A percentile compares a stretch with the other conserved stretches of the same genome.
Conservation (phyloP, 2,888 invertebrate genomes). For the Cheiracanthium punctorium region DNA sequence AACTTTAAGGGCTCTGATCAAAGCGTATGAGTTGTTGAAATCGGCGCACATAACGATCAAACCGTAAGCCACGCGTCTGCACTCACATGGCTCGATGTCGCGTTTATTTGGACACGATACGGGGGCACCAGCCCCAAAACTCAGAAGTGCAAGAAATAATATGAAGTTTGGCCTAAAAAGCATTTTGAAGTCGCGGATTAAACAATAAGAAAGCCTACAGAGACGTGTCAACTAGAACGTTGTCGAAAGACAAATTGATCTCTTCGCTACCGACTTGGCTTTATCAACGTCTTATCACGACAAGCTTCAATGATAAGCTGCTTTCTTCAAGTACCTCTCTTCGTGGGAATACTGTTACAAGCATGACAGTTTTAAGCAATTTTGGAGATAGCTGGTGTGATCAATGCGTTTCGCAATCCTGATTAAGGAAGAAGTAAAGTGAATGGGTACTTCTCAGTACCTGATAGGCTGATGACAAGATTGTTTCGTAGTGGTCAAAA, state of each 20-base stretch:
- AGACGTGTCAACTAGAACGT: neutral
- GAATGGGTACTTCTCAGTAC: neutral
- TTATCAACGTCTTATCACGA: neutral
- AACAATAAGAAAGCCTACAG: neutral
- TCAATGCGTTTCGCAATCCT: slow-evolving; percentile 23
- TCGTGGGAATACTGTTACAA: neutral
- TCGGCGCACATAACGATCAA: slow-evolving; percentile 34
- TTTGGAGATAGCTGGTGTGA: neutral
- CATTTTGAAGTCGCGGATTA: neutral
- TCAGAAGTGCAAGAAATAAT: neutral
- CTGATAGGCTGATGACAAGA: neutral
- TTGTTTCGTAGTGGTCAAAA: neutral
- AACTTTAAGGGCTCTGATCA: slow-evolving; percentile 39
- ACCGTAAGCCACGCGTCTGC: slow-evolving; percentile 39
- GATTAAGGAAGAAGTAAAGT: neutral
- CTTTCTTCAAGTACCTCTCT: neutral
- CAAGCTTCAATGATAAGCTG: neutral
- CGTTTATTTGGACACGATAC: slow-evolving; percentile 30
- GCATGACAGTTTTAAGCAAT: neutral
- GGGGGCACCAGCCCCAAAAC: neutral
- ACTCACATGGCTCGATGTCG: slow-evolving; percentile 42
- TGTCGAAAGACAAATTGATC: neutral
- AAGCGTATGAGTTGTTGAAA: slow-evolving; percentile 19
- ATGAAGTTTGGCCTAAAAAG: neutral
- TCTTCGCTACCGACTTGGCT: neutral